phyloP scores from a whole-genome alignment of 2,797 vertebrate species.

The Podarcis lilfordi region DNA sequence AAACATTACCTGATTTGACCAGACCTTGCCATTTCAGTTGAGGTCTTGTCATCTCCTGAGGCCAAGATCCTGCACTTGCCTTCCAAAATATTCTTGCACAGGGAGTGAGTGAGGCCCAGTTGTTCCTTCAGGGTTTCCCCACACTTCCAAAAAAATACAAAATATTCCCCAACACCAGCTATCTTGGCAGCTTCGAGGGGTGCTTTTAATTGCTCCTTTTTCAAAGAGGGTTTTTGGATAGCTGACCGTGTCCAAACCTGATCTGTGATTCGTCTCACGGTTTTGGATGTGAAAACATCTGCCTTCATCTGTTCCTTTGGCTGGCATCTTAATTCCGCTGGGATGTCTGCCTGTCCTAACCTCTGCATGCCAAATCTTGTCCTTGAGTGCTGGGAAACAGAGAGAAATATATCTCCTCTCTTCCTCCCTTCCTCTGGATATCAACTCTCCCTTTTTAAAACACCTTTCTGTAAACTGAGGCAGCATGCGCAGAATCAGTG shows the following conservation, averaged over 20 bases:
- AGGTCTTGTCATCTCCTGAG: too few relatives aligned
- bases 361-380: background rate
- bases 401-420: background rate
- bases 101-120: background rate
- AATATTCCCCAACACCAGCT: background rate
- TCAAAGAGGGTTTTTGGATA: background rate
- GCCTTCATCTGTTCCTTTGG: background rate
- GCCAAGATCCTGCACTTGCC: too few relatives aligned
- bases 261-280: background rate
- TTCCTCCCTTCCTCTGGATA: background rate
- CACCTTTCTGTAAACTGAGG: background rate
- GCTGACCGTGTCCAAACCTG: background rate
- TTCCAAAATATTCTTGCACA: too few relatives aligned
- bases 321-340: background rate
- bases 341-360: too few relatives aligned
- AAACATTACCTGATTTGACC: too few relatives aligned
- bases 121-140: background rate
- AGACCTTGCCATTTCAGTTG: too few relatives aligned
- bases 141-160: background rate
- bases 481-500: background rate
- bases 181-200: background rate
- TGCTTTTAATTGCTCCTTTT: background rate
- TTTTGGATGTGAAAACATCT: slow-evolving; percentile 4
- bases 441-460: too few relatives aligned
- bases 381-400: background rate